These are phyloP conservation scores for Rissa tridactyla DNA, from an alignment of 2,113 vertebrate species.

Conservation along the genomic window DNA sequence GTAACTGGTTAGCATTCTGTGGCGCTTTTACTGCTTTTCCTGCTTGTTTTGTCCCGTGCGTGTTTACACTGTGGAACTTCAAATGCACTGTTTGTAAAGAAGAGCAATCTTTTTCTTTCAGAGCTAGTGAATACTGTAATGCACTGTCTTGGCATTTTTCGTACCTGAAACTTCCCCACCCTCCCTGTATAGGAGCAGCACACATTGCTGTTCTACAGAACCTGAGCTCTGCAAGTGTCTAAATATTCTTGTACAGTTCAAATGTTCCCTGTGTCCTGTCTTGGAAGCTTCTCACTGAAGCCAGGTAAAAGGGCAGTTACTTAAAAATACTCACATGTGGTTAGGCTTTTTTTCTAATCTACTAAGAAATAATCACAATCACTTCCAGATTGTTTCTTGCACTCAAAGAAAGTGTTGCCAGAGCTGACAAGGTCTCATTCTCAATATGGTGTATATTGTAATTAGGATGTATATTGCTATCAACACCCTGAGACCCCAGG, in stretches of 20 bases:
- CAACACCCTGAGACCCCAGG: slow-evolving; percentile 1
- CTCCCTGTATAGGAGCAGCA: background rate
- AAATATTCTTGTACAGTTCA: background rate
- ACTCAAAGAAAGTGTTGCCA: background rate
- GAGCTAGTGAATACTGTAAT: background rate
- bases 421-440: slow-evolving; percentile 7
- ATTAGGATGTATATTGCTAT: slow-evolving; percentile 22
- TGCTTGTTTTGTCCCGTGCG: background rate
- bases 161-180: background rate
- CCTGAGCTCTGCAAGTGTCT: background rate
- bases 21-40: background rate
- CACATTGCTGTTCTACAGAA: background rate
- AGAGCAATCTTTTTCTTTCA: background rate
- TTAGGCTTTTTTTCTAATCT: background rate
- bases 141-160: background rate
- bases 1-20: background rate
- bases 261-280: background rate
- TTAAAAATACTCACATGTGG: background rate
- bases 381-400: background rate
- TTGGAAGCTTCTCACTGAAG: background rate
- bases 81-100: background rate
- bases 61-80: background rate
- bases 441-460: background rate
- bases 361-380: slow-evolving; percentile 14
- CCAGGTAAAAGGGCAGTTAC: background rate